Conservation (phyloP, 2,888 invertebrate genomes). For the Habroteleia sp. region DNA sequence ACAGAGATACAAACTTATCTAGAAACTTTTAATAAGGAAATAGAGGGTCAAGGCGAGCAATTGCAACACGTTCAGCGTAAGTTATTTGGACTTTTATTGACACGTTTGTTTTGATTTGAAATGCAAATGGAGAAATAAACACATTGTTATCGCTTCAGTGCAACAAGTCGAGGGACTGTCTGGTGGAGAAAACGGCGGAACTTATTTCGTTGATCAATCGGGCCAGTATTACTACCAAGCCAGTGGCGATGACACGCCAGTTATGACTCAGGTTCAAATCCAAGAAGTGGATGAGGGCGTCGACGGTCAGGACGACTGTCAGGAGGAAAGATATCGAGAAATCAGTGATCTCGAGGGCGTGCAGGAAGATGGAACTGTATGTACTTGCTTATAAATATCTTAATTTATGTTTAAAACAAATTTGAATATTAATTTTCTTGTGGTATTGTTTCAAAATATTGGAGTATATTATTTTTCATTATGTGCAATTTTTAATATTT, state of each 20-base stretch:
- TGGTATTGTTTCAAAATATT: no score
- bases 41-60: conserved; percentile 83
- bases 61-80: conserved; percentile 79
- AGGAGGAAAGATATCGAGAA: conserved; percentile 80
- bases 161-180: conserved; percentile 80
- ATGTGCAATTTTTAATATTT: no score
- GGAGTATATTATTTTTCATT: no score
- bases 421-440: no score
- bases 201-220: conserved; percentile 91
- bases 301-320: conserved; percentile 77
- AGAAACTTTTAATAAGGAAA: conserved; percentile 91
- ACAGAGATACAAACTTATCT: conserved; percentile 90
- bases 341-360: conserved; percentile 82
- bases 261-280: conserved; percentile 84
- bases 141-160: no score
- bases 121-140: no score
- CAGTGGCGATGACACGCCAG: conserved; percentile 84
- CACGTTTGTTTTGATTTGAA: no score
- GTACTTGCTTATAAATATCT: conserved; percentile 29
- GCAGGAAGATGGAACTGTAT: conserved; percentile 82
- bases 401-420: conserved; percentile 16
- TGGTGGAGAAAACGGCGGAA: conserved; percentile 84
- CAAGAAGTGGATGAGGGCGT: conserved; percentile 79
- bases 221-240: conserved; percentile 92
- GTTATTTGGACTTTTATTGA: no score